Evolutionary conservation across 2,797 vertebrate genomes (phyloP).

Genomic region (Chrosomus eos): DNA sequence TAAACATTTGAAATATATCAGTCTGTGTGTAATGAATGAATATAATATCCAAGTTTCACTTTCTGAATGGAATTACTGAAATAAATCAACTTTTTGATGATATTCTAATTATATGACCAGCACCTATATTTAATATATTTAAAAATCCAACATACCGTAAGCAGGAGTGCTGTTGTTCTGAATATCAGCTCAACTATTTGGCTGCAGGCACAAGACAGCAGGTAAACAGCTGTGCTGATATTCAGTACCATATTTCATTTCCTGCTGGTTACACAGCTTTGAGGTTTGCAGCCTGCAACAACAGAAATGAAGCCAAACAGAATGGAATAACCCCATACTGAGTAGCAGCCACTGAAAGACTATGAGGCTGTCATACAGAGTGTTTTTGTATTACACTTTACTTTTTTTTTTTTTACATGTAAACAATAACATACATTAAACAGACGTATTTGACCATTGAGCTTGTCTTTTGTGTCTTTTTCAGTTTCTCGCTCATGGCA

Average conservation of each 20-base stretch:
- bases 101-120: no score
- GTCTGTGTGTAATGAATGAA: no score
- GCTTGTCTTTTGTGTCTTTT: not conserved
- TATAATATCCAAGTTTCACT: no score
- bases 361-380: not conserved
- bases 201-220: not conserved
- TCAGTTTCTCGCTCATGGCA: not conserved
- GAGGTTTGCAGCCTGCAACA: not conserved
- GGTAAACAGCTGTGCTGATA: not conserved
- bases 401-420: not conserved
- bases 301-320: not conserved
- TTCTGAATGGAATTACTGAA: no score
- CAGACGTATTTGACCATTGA: not conserved
- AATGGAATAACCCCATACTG: not conserved
- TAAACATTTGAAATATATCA: no score
- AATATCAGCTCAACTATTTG: not conserved
- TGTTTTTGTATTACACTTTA: not conserved
- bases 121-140: no score
- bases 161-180: not conserved
- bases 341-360: not conserved
- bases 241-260: not conserved
- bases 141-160: not conserved
- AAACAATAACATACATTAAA: not conserved
- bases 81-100: no score
- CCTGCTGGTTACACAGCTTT: slow-evolving; percentile 6